phyloP scores from a whole-genome alignment of 2,113 vertebrate species.

The Gallinago undulata region DNA sequence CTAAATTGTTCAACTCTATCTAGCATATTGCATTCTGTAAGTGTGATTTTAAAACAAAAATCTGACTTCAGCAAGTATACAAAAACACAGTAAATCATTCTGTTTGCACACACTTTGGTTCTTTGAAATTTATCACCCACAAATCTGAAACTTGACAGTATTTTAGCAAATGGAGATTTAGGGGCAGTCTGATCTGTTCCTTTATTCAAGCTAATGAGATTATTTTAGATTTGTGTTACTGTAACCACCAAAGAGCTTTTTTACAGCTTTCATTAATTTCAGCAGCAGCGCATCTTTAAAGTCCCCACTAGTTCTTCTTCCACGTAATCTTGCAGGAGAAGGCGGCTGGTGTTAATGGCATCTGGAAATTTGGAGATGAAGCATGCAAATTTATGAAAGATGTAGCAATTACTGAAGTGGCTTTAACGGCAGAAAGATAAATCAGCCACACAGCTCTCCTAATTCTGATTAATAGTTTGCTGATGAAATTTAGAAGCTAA shows the following conservation, averaged over 20 bases:
- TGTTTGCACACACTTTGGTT: background rate
- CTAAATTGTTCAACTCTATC: background rate
- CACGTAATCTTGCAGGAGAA: background rate
- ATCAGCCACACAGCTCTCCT: background rate
- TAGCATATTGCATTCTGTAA: background rate
- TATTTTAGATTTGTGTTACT: background rate
- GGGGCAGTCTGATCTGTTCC: background rate
- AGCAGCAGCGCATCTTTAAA: background rate
- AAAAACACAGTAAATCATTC: background rate
- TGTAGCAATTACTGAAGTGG: background rate
- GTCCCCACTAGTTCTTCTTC: background rate
- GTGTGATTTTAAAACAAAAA: background rate
- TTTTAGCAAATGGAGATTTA: background rate
- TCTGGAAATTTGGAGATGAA: background rate
- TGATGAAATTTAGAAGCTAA: constrained; percentile 20
- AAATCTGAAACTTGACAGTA: background rate
- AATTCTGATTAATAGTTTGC: background rate
- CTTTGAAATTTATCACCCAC: background rate
- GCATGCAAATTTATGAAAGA: background rate
- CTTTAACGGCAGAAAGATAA: constrained; percentile 15
- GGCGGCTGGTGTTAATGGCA: background rate
- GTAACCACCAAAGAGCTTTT: background rate
- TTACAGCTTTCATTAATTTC: background rate
- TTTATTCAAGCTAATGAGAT: background rate
- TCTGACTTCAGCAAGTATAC: background rate